These are phyloP conservation scores for Oreochromis aureus DNA, from an alignment of 2,113 vertebrate species.

Conservation along the genomic window DNA sequence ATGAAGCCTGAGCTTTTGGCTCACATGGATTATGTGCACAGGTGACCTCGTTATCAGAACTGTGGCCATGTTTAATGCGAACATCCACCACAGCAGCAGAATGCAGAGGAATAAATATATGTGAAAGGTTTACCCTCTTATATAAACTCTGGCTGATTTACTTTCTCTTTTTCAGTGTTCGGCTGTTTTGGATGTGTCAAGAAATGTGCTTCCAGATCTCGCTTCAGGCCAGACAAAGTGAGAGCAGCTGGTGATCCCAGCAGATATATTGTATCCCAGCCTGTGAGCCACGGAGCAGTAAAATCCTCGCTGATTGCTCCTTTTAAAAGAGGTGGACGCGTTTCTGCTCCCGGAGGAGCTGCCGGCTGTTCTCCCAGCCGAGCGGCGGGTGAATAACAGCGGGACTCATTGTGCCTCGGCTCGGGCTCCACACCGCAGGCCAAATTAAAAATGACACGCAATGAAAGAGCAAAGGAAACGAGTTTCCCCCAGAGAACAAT, in stretches of 20 bases:
- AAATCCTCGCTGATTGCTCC: not conserved
- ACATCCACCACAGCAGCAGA: not conserved
- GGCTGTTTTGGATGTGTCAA: not conserved
- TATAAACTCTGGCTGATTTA: not conserved
- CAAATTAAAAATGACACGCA: not conserved
- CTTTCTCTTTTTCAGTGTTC: not conserved
- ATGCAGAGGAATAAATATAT: not conserved
- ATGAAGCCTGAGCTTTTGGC: not conserved
- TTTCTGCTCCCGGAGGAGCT: not conserved
- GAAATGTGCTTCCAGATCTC: not conserved
- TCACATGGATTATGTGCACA: not conserved
- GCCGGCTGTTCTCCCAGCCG: not conserved
- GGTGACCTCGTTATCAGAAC: not conserved
- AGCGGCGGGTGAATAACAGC: not conserved
- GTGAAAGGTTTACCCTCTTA: not conserved
- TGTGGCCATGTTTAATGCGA: not conserved
- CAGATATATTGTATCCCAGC: not conserved
- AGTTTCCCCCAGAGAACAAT: constrained; percentile 10
- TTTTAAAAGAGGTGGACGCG: not conserved
- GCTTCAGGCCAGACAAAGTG: not conserved
- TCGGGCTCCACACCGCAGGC: not conserved
- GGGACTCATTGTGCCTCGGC: not conserved
- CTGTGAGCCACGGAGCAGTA: not conserved
- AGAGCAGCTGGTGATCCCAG: constrained; percentile 1
- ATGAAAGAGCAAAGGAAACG: not conserved